phyloP scores from a whole-genome alignment of 1,140 invertebrate species.

The Drosophila cardini region DNA sequence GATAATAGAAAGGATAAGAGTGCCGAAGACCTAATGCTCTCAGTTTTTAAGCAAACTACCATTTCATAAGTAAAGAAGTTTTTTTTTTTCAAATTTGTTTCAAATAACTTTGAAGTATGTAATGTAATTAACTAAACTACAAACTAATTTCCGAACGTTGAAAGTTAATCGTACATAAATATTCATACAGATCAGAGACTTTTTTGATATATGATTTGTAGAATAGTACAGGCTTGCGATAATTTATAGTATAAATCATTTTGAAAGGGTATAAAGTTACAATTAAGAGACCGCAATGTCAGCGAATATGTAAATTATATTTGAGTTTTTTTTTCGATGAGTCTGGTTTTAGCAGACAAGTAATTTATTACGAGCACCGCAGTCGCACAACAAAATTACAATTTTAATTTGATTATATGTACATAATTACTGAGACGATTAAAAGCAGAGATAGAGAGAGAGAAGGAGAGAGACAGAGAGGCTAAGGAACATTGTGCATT shows the following conservation, averaged over 20 bases:
- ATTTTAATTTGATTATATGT: constrained; percentile 73
- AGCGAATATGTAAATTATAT: constrained; percentile 65
- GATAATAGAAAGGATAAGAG: neutral
- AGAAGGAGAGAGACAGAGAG: too few species aligned
- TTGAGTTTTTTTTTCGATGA: constrained; percentile 14
- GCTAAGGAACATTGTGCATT: neutral
- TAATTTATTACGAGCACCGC: constrained; percentile 53
- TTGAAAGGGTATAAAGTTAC: neutral
- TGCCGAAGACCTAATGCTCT: neutral
- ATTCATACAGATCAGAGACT: too few species aligned
- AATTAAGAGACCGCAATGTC: constrained; percentile 31
- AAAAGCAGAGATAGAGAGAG: constrained; percentile 43
- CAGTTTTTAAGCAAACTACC: too few species aligned
- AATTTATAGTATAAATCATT: neutral
- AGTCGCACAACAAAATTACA: constrained; percentile 70
- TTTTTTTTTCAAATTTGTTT: too few species aligned
- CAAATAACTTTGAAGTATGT: neutral
- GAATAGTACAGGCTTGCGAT: neutral
- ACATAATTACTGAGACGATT: constrained; percentile 75
- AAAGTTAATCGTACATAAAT: too few species aligned
- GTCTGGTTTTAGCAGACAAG: constrained; percentile 6
- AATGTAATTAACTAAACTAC: too few species aligned
- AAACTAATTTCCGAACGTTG: too few species aligned
- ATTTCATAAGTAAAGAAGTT: too few species aligned
- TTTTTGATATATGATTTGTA: neutral